These are phyloP conservation scores for Octopus sinensis DNA, from an alignment of 1,140 invertebrate genomes.

Conservation along the genomic window DNA sequence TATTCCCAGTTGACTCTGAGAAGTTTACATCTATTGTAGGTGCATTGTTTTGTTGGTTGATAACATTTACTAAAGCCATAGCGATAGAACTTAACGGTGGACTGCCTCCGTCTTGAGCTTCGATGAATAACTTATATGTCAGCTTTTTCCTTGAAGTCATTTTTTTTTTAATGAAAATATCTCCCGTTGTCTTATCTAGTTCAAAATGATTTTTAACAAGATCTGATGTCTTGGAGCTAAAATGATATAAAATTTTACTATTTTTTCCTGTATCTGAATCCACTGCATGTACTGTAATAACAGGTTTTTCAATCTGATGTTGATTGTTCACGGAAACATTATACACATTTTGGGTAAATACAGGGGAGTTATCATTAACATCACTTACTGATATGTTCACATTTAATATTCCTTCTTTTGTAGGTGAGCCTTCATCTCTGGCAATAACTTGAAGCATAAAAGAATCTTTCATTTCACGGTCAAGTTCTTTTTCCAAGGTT, in stretches of 20 bases:
- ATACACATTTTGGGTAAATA: constrained; percentile 76
- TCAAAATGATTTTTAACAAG: constrained; percentile 22
- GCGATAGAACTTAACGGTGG: constrained; percentile 78
- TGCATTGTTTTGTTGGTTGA: constrained; percentile 89
- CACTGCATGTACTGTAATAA: constrained; percentile 30
- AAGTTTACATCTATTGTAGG: constrained; percentile 87
- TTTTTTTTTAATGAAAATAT: constrained; percentile 22
- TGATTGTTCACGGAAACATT: constrained; percentile 36
- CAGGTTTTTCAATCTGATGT: constrained; percentile 30
- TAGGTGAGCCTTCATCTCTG: constrained; percentile 70
- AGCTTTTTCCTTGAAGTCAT: constrained; percentile 20
- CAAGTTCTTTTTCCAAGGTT: constrained; percentile 68
- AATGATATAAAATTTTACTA: constrained; percentile 25
- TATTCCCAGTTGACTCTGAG: constrained; percentile 66
- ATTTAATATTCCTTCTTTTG: constrained; percentile 68
- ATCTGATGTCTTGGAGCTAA: constrained; percentile 20
- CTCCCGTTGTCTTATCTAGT: constrained; percentile 20
- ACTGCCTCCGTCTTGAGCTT: constrained; percentile 23
- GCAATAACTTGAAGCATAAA: constrained; percentile 81
- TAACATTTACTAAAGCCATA: constrained; percentile 88
- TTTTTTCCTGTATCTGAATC: constrained; percentile 35
- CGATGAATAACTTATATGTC: constrained; percentile 25
- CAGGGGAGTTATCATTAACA: constrained; percentile 88
- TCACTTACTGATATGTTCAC: constrained; percentile 80
- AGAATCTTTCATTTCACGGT: constrained; percentile 74